phyloP scores from a whole-genome alignment of 2,888 invertebrate genomes.

The Sminthurides aquaticus region DNA sequence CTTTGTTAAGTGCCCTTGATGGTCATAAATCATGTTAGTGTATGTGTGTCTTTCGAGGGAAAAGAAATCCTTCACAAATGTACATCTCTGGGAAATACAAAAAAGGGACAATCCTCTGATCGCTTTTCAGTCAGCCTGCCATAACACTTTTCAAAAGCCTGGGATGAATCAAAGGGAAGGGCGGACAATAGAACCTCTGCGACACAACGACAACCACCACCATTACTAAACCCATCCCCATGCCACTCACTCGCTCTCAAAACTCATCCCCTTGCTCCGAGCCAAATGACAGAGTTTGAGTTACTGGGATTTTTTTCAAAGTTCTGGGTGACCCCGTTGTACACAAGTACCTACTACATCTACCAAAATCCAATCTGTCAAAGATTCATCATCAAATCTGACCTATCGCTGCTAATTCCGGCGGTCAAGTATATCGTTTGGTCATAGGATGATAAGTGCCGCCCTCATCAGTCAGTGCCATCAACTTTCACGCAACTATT shows the following conservation, averaged over 20 bases:
- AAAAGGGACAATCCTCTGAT: slow-evolving; percentile 1
- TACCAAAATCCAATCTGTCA: background rate
- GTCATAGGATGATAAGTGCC: too few relatives aligned
- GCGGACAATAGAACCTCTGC: background rate
- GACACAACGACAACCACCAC: background rate
- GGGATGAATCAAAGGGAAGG: background rate
- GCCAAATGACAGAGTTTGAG: too few relatives aligned
- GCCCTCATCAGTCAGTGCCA: slow-evolving; percentile 29
- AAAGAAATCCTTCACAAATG: background rate
- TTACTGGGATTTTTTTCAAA: too few relatives aligned
- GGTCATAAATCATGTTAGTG: slow-evolving; percentile 39
- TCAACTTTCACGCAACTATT: background rate
- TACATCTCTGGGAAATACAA: background rate
- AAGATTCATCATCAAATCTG: too few relatives aligned
- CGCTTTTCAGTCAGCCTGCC: slow-evolving; percentile 7
- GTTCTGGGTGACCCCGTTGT: too few relatives aligned
- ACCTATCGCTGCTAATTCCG: background rate
- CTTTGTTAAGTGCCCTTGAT: slow-evolving; percentile 39
- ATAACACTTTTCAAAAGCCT: slow-evolving; percentile 2
- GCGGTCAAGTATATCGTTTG: background rate
- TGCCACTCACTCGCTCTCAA: too few relatives aligned
- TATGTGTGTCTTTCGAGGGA: too few relatives aligned
- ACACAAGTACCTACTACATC: too few relatives aligned
- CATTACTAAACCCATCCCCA: too few relatives aligned
- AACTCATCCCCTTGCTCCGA: too few relatives aligned